Evolutionary conservation across 1,140 invertebrate genomes (phyloP).

Genomic region (Lineus longissimus): DNA sequence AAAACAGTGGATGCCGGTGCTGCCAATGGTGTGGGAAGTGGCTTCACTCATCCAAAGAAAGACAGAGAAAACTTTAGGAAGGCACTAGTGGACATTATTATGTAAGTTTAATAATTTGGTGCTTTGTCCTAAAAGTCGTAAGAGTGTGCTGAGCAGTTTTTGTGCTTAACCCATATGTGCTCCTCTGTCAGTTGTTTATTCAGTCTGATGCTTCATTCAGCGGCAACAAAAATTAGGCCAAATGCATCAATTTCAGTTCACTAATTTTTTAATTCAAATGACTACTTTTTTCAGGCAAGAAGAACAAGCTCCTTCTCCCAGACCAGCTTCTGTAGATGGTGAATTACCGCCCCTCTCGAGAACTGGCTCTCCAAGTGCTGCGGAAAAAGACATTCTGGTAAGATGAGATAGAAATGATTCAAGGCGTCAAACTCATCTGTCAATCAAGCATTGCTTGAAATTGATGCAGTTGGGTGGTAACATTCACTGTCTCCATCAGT

Average conservation of each 20-base stretch:
- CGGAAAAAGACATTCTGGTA: constrained; percentile 53
- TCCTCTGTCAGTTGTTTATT: no score
- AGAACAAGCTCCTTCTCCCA: constrained; percentile 14
- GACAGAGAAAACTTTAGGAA: constrained; percentile 77
- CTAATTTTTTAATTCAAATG: constrained; percentile 7
- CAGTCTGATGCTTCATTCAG: no score
- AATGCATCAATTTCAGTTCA: constrained; percentile 8
- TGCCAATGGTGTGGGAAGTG: background rate
- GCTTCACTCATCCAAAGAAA: constrained; percentile 59
- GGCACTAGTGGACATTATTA: constrained; percentile 71
- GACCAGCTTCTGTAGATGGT: constrained; percentile 24
- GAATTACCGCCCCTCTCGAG: constrained; percentile 37
- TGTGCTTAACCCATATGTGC: no score
- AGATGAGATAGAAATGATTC: background rate
- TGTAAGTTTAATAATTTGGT: constrained; percentile 45
- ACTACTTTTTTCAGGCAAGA: constrained; percentile 43
- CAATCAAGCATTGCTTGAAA: no score
- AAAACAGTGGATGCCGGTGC: constrained; percentile 34
- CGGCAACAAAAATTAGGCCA: constrained; percentile 1
- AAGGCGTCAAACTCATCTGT: background rate
- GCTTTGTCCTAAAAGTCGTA: no score
- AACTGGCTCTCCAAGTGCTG: constrained; percentile 43
- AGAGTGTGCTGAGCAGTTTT: no score
- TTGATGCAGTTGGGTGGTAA: no score
- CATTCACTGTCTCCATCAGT: no score